Evolutionary conservation across 1,140 invertebrate genomes (phyloP), one percentile per base, ranked within the genome.

Genomic region (Dufourea novaeangliae): DNA sequence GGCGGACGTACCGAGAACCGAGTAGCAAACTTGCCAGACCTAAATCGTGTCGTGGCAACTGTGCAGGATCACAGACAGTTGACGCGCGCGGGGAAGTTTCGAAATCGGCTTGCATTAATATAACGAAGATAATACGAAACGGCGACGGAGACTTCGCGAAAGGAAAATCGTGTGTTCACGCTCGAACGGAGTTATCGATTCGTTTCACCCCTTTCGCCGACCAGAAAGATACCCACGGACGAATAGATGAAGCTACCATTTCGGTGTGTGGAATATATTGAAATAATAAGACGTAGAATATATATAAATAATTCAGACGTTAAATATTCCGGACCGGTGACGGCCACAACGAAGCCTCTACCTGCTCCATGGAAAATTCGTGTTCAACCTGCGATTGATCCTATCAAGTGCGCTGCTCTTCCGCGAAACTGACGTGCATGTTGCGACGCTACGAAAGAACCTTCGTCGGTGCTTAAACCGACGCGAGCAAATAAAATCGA

Each of bases 101-200:
- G 73, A 76, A 76, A 76, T 76, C 73, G 66, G 66, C 73, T 76
- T 69, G 73, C 73, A 59, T 76, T 76, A 76, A 76, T 76, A 76
- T 50, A 69, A 76, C 73, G 41, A 46, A 76, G 73, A 76, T 76
- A 76, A 76, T 75, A 69, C 73, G 52, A 11, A 39, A 63, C 59
- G 54, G n/a, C 22, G 11, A 0, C 34, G 7, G 34, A 12, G 54
- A 11, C 20, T 20, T 69, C 29, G 29, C 39, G 41, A 17, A n/a
- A 14, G 46, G 52, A 69, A 68, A 76, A 76, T 76, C 54, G 54
- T 44, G 54, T n/a, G 50, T 76, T 76, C 37, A 69, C 73, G 54
- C 54, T 50, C 54, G 29, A 74, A 56, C 50, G 62, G 50, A 66
- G 37, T 56, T 74, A 44, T 66, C 71, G 71, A 74, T 67, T 74